phyloP scores from a whole-genome alignment of 2,113 vertebrate genomes.

The Rhinolophus sinicus region DNA sequence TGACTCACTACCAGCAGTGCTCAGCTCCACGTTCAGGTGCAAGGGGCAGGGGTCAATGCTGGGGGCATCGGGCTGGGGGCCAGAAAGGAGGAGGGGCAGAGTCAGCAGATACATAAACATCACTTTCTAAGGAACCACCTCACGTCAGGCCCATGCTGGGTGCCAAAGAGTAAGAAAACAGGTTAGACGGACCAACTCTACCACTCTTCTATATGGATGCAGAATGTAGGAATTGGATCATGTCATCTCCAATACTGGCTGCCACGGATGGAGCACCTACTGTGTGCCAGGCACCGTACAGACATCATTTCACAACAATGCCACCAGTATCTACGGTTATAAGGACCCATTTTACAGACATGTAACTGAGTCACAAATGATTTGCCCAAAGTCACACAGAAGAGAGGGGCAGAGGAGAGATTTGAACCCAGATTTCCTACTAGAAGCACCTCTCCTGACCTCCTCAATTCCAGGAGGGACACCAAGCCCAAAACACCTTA shows the following conservation, averaged over 20 bases:
- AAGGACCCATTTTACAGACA: neutral
- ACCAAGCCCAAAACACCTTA: neutral
- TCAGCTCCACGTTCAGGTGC: conserved; percentile 34
- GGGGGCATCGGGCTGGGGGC: rapidly evolving
- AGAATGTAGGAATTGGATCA: rapidly evolving
- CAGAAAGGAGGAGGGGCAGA: conserved; percentile 2
- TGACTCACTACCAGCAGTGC: conserved; percentile 66
- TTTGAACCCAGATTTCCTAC: neutral
- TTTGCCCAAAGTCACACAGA: neutral
- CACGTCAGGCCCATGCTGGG: neutral
- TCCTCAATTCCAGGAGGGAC: neutral
- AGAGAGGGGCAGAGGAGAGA: neutral
- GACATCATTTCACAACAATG: neutral
- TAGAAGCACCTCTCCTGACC: neutral
- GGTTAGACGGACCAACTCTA: rapidly evolving
- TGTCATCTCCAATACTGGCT: neutral
- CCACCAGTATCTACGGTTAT: rapidly evolving
- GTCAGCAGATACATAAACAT: neutral
- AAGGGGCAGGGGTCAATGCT: rapidly evolving
- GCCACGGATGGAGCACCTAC: neutral
- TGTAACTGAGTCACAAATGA: neutral
- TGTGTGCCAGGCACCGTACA: neutral
- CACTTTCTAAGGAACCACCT: neutral
- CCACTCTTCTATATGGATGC: rapidly evolving
- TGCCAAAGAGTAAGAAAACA: neutral